phyloP scores from a whole-genome alignment of 2,797 vertebrate genomes.

The Chloroceryle amazona region DNA sequence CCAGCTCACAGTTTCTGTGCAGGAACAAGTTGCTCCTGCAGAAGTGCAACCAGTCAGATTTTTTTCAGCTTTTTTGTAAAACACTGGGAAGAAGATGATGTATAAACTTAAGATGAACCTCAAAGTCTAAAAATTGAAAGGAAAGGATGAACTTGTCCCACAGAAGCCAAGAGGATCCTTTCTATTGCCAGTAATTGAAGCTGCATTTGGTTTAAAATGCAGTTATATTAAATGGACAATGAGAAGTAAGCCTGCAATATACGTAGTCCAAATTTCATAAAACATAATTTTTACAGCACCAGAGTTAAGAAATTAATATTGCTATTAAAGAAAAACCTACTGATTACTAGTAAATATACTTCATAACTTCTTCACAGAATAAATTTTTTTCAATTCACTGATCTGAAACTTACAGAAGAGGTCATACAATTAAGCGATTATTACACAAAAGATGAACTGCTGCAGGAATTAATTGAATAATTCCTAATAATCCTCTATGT shows the following conservation, averaged over 20 bases:
- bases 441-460: background rate
- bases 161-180: background rate
- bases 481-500: background rate
- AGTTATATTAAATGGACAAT: background rate
- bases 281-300: background rate
- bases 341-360: background rate
- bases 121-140: background rate
- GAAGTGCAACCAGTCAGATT: background rate
- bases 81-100: background rate
- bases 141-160: background rate
- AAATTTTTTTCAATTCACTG: background rate
- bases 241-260: background rate
- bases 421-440: background rate
- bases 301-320: background rate
- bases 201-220: background rate
- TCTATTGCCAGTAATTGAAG: background rate
- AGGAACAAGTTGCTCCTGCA: accelerated
- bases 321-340: background rate
- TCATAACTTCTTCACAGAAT: background rate
- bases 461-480: background rate
- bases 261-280: background rate
- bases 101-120: background rate
- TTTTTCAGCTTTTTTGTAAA: background rate
- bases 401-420: background rate
- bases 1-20: background rate